Conservation (phyloP, 2,888 invertebrate species). For the Odontomyia ornata region DNA sequence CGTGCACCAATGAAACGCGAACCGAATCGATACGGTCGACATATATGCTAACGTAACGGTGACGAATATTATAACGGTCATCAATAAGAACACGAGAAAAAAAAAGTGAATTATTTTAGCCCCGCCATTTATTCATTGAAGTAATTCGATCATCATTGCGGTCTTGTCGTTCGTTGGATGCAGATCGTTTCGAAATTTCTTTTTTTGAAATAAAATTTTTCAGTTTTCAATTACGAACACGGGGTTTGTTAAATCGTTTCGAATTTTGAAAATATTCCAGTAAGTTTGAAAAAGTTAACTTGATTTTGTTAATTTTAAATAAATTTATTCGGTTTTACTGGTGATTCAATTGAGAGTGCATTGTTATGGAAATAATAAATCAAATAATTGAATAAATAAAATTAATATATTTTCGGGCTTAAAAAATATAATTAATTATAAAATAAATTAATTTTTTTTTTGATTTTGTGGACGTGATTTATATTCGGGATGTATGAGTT, state of each 20-base stretch:
- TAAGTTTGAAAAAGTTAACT: slow-evolving; percentile 37
- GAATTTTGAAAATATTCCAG: slow-evolving; percentile 46
- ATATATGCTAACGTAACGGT: slow-evolving; percentile 23
- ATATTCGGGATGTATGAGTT: too few relatives aligned
- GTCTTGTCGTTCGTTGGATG: slow-evolving; percentile 62
- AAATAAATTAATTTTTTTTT: too few relatives aligned
- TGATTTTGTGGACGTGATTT: too few relatives aligned
- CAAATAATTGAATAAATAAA: too few relatives aligned
- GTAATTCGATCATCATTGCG: slow-evolving; percentile 61
- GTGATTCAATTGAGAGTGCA: too few relatives aligned
- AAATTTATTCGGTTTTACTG: too few relatives aligned
- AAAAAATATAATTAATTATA: too few relatives aligned
- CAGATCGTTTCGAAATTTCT: slow-evolving; percentile 54
- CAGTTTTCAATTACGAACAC: slow-evolving; percentile 30
- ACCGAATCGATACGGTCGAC: too few relatives aligned
- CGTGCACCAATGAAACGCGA: background rate
- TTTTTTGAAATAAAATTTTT: slow-evolving; percentile 22
- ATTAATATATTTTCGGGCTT: too few relatives aligned
- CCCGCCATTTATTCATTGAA: slow-evolving; percentile 43
- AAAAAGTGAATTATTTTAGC: slow-evolving; percentile 42
- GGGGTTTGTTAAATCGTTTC: slow-evolving; percentile 44
- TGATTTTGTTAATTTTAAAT: too few relatives aligned
- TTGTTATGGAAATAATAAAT: too few relatives aligned
- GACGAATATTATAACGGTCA: slow-evolving; percentile 43
- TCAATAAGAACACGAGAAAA: slow-evolving; percentile 9